These are phyloP conservation scores for Stictocephala bisonia DNA, from an alignment of 2,888 invertebrate species.

Conservation along the genomic window DNA sequence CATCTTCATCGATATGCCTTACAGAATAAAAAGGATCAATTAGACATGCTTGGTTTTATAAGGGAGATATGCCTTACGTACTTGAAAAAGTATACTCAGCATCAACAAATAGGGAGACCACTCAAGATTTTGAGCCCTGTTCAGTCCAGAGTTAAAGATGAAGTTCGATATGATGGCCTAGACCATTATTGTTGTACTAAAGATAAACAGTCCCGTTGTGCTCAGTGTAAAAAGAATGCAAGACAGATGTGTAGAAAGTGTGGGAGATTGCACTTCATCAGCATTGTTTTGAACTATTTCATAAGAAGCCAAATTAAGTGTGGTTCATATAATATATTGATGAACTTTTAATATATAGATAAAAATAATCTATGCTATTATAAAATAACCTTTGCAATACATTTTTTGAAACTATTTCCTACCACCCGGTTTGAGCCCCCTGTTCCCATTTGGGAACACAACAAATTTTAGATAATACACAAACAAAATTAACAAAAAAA, in stretches of 20 bases:
- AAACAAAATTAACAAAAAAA: too few relatives aligned
- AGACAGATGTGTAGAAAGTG: slow-evolving; percentile 16
- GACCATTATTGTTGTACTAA: background rate
- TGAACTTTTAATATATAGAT: too few relatives aligned
- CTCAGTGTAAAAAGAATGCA: slow-evolving; percentile 21
- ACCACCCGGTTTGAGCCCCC: slow-evolving; percentile 19
- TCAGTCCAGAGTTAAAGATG: slow-evolving; percentile 19
- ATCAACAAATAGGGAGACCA: slow-evolving; percentile 8
- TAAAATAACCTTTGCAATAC: too few relatives aligned
- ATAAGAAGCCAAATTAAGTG: too few relatives aligned
- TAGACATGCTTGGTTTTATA: slow-evolving; percentile 9
- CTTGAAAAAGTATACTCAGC: slow-evolving; percentile 5
- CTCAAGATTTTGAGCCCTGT: too few relatives aligned
- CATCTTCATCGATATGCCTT: slow-evolving; percentile 13
- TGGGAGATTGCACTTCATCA: too few relatives aligned
- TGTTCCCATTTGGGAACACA: slow-evolving; percentile 38
- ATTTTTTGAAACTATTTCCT: too few relatives aligned
- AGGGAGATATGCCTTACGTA: slow-evolving; percentile 8
- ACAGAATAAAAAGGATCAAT: slow-evolving; percentile 9
- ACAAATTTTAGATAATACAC: slow-evolving; percentile 17
- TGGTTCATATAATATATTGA: too few relatives aligned
- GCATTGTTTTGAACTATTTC: slow-evolving; percentile 11
- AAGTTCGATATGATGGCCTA: slow-evolving; percentile 1
- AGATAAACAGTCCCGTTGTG: slow-evolving; percentile 29
- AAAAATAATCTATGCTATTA: too few relatives aligned